These are phyloP conservation scores for Mionectes olivaceus DNA, from an alignment of 2,797 vertebrate genomes.

Conservation along the genomic window DNA sequence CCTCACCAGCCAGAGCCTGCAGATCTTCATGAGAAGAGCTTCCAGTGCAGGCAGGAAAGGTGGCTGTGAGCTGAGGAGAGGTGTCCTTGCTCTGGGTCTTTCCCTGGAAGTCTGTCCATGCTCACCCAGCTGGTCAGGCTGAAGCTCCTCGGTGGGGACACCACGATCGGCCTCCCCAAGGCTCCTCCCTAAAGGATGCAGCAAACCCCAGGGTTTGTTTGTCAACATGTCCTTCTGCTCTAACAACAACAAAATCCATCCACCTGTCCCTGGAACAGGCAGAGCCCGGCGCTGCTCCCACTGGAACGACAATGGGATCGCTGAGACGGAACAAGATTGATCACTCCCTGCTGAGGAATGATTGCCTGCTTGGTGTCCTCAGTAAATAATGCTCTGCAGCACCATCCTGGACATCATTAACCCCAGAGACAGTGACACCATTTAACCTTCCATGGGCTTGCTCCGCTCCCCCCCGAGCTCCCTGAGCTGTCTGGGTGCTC, in stretches of 20 bases:
- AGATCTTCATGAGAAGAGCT: neutral
- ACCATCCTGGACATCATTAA: constrained; percentile 55
- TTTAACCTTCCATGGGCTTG: neutral
- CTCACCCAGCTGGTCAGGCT: neutral
- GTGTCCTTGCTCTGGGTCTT: neutral
- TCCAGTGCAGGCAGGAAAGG: neutral
- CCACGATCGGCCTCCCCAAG: fast-evolving
- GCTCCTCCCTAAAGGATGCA: neutral
- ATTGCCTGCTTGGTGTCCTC: constrained; percentile 63
- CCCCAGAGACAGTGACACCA: neutral
- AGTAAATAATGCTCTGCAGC: constrained; percentile 67
- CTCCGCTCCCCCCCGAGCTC: neutral
- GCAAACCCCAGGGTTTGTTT: fast-evolving
- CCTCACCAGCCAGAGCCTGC: neutral
- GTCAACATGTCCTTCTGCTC: neutral
- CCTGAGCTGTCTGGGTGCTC: neutral
- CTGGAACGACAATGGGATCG: constrained; percentile 50
- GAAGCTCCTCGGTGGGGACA: neutral
- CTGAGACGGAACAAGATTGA: constrained; percentile 69
- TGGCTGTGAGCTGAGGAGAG: neutral
- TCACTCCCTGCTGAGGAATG: constrained; percentile 50
- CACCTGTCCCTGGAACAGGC: neutral
- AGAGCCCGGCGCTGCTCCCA: neutral
- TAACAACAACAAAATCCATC: neutral
- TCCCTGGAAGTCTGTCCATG: neutral